These are phyloP conservation scores for Bagarius yarrelli DNA, from an alignment of 2,113 vertebrate genomes.

Conservation along the genomic window DNA sequence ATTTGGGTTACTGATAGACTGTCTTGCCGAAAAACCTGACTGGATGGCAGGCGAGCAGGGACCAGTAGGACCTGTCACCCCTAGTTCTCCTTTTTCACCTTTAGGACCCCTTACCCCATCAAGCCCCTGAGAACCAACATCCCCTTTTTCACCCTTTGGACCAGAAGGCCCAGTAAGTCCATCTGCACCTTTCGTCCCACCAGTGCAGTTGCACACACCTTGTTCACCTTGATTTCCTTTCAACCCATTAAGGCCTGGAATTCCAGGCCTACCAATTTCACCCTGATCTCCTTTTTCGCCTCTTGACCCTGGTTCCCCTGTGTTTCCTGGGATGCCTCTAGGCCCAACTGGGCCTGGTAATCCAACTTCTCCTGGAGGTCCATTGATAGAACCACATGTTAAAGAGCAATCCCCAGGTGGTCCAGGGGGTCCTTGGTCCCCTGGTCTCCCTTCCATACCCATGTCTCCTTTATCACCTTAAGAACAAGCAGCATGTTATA, in stretches of 20 bases:
- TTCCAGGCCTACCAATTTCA: constrained; percentile 55
- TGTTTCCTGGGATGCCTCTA: constrained; percentile 62
- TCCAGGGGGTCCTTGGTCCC: constrained; percentile 62
- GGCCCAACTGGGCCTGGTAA: constrained; percentile 57
- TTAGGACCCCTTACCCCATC: constrained; percentile 50
- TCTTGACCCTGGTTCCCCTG: constrained; percentile 52
- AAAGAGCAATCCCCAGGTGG: constrained; percentile 62
- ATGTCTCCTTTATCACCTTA: constrained; percentile 70
- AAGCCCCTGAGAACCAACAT: constrained; percentile 50
- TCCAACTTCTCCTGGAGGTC: constrained; percentile 61
- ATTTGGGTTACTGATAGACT: constrained; percentile 23
- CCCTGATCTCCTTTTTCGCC: constrained; percentile 63
- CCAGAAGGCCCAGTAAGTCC: constrained; percentile 58
- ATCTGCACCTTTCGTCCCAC: constrained; percentile 58
- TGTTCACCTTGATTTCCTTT: constrained; percentile 65
- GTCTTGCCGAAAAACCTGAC: constrained; percentile 64
- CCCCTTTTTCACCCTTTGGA: constrained; percentile 57
- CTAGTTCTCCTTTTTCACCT: constrained; percentile 57
- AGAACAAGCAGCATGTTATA: constrained; percentile 33
- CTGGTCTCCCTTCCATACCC: constrained; percentile 57
- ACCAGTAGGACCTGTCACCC: constrained; percentile 59
- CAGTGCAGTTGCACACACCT: constrained; percentile 63
- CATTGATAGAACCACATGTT: constrained; percentile 52
- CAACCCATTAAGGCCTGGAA: constrained; percentile 53
- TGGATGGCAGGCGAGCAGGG: constrained; percentile 65